Evolutionary conservation across 2,888 invertebrate genomes (phyloP).

Genomic region (Colletes collaris): DNA sequence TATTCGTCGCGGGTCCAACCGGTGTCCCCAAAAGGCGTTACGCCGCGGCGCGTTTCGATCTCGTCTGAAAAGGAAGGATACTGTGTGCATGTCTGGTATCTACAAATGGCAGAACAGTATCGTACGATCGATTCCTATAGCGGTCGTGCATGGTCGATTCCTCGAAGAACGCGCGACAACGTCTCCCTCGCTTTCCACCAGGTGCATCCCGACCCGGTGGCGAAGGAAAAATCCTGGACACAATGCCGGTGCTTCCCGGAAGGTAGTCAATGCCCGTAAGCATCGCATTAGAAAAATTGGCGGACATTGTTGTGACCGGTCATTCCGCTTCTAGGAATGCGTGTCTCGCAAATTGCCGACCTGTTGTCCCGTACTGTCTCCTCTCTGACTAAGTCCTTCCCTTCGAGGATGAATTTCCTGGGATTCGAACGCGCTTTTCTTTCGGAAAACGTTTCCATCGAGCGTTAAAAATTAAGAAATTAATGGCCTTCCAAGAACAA

Average conservation of each 20-base stretch:
- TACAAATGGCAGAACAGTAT: constrained; percentile 62
- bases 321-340: constrained; percentile 72
- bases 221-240: constrained; percentile 67
- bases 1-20: constrained; percentile 4
- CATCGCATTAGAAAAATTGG: constrained; percentile 72
- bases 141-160: constrained; percentile 62
- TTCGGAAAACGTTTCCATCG: background rate
- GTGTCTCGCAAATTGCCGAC: constrained; percentile 72
- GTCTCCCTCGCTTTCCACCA: constrained; percentile 65
- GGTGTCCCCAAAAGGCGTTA: constrained; percentile 44
- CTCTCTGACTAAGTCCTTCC: background rate
- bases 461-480: background rate
- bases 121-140: constrained; percentile 60
- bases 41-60: constrained; percentile 37
- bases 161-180: constrained; percentile 49
- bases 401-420: background rate
- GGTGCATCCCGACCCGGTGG: constrained; percentile 29
- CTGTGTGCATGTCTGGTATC: constrained; percentile 44
- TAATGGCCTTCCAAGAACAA: too few relatives aligned
- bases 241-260: constrained; percentile 73
- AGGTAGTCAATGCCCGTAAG: constrained; percentile 67
- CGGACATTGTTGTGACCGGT: constrained; percentile 72
- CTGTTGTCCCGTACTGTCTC: constrained; percentile 47
- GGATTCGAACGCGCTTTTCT: constrained; percentile 10
- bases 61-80: constrained; percentile 31